A percentile compares a stretch with the other conserved stretches of the same genome.
These are phyloP conservation scores for Hemitrygon akajei DNA, from an alignment of 2,797 vertebrate genomes.

Conservation along the genomic window DNA sequence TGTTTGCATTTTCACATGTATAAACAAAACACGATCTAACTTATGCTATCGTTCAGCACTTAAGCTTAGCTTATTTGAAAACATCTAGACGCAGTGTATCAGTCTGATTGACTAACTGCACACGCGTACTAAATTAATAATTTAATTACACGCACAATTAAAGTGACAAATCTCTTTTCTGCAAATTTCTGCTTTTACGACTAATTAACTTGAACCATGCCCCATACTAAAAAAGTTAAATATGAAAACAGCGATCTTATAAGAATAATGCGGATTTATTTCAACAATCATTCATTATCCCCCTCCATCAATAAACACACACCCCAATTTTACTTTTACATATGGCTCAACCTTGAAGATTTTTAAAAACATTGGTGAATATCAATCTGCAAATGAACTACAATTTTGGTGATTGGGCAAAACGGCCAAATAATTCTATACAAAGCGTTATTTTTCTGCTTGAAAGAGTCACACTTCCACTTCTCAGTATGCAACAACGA, in stretches of 20 bases:
- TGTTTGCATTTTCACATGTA: background rate
- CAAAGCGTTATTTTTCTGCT: background rate
- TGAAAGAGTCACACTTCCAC: background rate
- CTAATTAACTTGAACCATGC: background rate
- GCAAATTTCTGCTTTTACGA: background rate
- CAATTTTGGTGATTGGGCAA: background rate
- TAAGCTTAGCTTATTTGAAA: background rate
- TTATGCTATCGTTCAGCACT: background rate
- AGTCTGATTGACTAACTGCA: background rate
- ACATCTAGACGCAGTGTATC: background rate
- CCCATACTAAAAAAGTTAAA: background rate
- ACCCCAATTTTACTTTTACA: background rate
- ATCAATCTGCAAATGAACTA: background rate
- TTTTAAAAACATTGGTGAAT: background rate
- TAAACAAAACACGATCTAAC: background rate
- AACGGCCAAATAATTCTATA: background rate
- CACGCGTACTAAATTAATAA: background rate
- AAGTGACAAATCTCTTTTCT: slow-evolving; percentile 21
- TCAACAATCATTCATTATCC: background rate
- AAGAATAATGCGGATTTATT: background rate
- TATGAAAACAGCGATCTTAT: background rate
- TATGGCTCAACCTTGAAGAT: background rate
- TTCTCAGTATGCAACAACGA: background rate
- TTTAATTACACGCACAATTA: slow-evolving; percentile 26
- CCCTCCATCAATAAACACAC: background rate